Percentiles rank a stretch among this genome's conserved stretches.
phyloP scores from a whole-genome alignment of 1,140 invertebrate genomes.

The Drosophila subobscura region DNA sequence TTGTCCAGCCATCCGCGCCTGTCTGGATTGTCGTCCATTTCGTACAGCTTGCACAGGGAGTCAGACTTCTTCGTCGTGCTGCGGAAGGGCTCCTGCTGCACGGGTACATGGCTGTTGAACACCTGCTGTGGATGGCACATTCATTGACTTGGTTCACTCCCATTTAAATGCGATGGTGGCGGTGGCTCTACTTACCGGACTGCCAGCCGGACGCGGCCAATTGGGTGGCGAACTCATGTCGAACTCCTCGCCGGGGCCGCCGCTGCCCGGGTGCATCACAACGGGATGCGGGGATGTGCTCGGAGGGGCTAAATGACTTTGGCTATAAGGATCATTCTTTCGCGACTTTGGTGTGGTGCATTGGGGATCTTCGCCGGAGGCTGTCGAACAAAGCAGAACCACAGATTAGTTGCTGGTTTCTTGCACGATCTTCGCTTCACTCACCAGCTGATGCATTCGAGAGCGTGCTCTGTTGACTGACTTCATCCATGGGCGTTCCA shows the following conservation, averaged over 20 bases:
- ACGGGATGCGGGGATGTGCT: slow-evolving; percentile 89
- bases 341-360: slow-evolving; percentile 90
- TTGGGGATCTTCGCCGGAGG: slow-evolving; percentile 92
- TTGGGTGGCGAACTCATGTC: slow-evolving; percentile 92
- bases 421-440: slow-evolving; percentile 17
- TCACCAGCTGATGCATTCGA: slow-evolving; percentile 94
- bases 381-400: slow-evolving; percentile 84
- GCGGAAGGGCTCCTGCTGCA: slow-evolving; percentile 91
- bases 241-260: slow-evolving; percentile 94
- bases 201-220: slow-evolving; percentile 94
- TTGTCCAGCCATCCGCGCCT: slow-evolving; percentile 95
- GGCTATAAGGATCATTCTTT: slow-evolving; percentile 86
- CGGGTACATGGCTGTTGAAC: slow-evolving; percentile 94
- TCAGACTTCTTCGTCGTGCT: slow-evolving; percentile 91
- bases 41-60: slow-evolving; percentile 96
- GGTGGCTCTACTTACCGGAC: slow-evolving; percentile 87
- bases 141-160: background rate
- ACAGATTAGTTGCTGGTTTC: background rate
- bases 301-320: slow-evolving; percentile 90
- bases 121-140: slow-evolving; percentile 87
- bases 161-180: background rate
- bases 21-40: slow-evolving; percentile 98
- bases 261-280: slow-evolving; percentile 83
- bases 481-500: slow-evolving; percentile 93
- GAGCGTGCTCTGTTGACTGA: slow-evolving; percentile 94